Conservation (phyloP, 2,888 invertebrate species). For the Terebella lapidaria region DNA sequence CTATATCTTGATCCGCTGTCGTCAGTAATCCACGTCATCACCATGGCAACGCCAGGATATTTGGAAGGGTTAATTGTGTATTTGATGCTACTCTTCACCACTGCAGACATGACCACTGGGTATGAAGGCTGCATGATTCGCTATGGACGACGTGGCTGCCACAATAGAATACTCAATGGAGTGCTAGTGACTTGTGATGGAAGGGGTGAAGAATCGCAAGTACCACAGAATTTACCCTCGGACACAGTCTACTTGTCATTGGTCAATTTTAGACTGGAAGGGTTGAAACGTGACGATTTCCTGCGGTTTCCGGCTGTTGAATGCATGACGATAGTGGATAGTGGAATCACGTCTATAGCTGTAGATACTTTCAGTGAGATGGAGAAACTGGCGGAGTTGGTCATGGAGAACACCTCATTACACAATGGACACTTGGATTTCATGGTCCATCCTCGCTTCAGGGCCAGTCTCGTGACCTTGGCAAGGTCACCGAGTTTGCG, state of each 20-base stretch:
- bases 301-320: conserved; percentile 15
- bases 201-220: conserved; percentile 5
- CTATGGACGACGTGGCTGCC: conserved; percentile 19
- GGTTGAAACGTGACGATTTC: conserved; percentile 13
- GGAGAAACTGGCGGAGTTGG: conserved; percentile 16
- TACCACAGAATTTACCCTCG: conserved; percentile 19
- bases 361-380: conserved; percentile 21
- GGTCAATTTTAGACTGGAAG: conserved; percentile 19
- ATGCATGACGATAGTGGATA: conserved; percentile 18
- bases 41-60: too few relatives aligned
- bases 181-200: conserved; percentile 24
- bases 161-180: conserved; percentile 16
- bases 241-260: conserved; percentile 22
- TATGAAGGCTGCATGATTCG: conserved; percentile 12
- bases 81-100: too few relatives aligned
- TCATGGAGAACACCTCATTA: conserved; percentile 15
- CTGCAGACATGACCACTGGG: too few relatives aligned
- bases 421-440: conserved; percentile 11
- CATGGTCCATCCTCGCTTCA: conserved; percentile 16
- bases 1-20: too few relatives aligned
- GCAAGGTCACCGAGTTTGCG: conserved; percentile 9
- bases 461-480: conserved; percentile 12
- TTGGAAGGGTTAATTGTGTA: too few relatives aligned
- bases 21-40: too few relatives aligned
- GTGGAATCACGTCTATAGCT: conserved; percentile 9